Conservation (phyloP, 2,797 vertebrate species). For the Chiloscyllium punctatum region DNA sequence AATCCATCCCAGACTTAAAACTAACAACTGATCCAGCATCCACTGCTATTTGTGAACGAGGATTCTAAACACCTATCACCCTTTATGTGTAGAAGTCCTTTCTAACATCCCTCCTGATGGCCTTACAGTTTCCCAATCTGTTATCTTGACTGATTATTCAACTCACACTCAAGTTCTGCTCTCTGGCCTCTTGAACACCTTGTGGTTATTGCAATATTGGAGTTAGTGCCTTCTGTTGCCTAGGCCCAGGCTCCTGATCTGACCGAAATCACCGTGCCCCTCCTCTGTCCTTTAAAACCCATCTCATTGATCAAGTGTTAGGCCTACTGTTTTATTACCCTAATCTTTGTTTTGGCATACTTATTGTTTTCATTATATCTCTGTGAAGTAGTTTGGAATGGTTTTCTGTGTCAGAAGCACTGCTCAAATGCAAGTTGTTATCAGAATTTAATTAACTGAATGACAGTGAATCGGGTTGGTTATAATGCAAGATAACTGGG, state of each 20-base stretch:
- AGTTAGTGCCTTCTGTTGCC: not conserved
- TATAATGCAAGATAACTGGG: not conserved
- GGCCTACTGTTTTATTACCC: not conserved
- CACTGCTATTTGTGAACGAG: no score
- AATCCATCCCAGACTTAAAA: no score
- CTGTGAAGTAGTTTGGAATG: not conserved
- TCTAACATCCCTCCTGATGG: not conserved
- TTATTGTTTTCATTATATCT: not conserved
- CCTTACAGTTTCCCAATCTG: not conserved
- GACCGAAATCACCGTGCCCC: not conserved
- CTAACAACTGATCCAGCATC: no score
- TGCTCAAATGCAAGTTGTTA: not conserved
- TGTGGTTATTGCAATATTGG: not conserved
- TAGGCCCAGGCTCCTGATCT: not conserved
- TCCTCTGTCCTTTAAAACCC: not conserved
- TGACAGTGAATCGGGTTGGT: not conserved
- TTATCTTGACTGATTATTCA: not conserved
- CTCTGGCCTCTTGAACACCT: not conserved
- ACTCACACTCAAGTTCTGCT: not conserved
- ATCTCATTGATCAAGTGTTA: not conserved
- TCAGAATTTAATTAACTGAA: not conserved
- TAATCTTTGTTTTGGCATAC: not conserved
- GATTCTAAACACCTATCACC: no score
- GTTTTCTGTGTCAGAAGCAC: not conserved
- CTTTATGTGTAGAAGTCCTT: no score